A percentile compares a stretch with the other conserved stretches of the same genome.
Evolutionary conservation across 2,888 invertebrate species (phyloP).

Genomic region (Tetrapedia diversipes): DNA sequence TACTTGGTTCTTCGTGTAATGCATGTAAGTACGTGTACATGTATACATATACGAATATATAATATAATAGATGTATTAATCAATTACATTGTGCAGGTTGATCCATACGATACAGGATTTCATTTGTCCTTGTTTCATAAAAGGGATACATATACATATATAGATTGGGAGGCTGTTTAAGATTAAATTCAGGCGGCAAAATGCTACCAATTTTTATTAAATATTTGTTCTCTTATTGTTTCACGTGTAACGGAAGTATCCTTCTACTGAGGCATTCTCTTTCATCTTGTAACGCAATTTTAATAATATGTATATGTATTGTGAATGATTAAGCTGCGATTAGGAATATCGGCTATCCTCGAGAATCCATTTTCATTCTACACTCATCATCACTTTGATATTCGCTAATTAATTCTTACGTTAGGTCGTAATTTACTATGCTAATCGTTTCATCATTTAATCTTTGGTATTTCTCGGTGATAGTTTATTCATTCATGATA

Average conservation of each 20-base stretch:
- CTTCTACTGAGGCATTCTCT: slow-evolving; percentile 19
- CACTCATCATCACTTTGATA: slow-evolving; percentile 3
- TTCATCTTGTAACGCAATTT: slow-evolving; percentile 1
- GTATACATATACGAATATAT: slow-evolving; percentile 50
- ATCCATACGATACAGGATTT: slow-evolving; percentile 36
- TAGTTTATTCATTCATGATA: slow-evolving; percentile 37
- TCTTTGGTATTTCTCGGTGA: slow-evolving; percentile 24
- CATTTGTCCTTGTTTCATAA: slow-evolving; percentile 15
- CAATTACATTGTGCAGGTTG: slow-evolving; percentile 50
- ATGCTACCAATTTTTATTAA: slow-evolving; percentile 23
- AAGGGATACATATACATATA: slow-evolving; percentile 24
- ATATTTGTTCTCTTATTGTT: slow-evolving; percentile 2
- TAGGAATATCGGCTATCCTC: slow-evolving; percentile 15
- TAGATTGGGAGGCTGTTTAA: slow-evolving; percentile 11
- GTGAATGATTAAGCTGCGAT: slow-evolving; percentile 3
- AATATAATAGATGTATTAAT: slow-evolving; percentile 51
- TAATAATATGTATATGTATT: slow-evolving; percentile 11
- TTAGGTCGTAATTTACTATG: slow-evolving; percentile 29
- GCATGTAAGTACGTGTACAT: slow-evolving; percentile 47
- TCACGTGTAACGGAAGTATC: slow-evolving; percentile 8
- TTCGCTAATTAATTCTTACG: slow-evolving; percentile 34
- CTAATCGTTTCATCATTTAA: slow-evolving; percentile 35
- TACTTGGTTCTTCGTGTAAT: slow-evolving; percentile 71
- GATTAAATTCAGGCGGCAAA: slow-evolving; percentile 14
- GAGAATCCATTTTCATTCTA: slow-evolving; percentile 12